A percentile compares a stretch with the other conserved stretches of the same genome.
Conservation (phyloP, 2,113 vertebrate genomes). For the Carollia perspicillata region DNA sequence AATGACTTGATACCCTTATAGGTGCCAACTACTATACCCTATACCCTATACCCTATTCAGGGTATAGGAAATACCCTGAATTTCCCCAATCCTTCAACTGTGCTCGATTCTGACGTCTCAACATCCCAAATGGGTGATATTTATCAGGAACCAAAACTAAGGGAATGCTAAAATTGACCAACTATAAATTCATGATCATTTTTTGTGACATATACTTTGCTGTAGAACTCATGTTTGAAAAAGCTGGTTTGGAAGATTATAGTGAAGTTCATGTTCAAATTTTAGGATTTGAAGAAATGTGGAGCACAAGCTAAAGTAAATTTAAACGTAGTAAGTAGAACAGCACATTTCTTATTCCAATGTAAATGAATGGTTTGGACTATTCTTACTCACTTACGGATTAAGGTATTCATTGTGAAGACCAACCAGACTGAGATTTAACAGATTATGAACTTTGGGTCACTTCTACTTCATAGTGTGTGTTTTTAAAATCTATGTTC, state of each 20-base stretch:
- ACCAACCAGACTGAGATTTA: background rate
- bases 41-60: no score
- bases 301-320: constrained; percentile 81
- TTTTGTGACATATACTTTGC: constrained; percentile 63
- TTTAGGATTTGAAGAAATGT: constrained; percentile 90
- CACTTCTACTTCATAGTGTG: background rate
- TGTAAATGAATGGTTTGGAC: background rate
- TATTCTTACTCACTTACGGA: background rate
- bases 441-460: background rate
- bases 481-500: background rate
- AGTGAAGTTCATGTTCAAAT: constrained; percentile 87
- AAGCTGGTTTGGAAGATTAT: constrained; percentile 87
- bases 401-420: background rate
- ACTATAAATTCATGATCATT: background rate
- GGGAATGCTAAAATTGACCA: background rate
- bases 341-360: background rate
- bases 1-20: background rate
- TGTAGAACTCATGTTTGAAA: constrained; percentile 86
- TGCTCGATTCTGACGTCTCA: background rate
- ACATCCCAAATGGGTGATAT: background rate
- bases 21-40: no score
- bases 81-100: background rate
- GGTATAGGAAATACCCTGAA: background rate
- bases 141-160: background rate
- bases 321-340: constrained; percentile 79